A percentile compares a stretch with the other conserved stretches of the same genome.
These are phyloP conservation scores for Corythornis madagascariensis DNA, from an alignment of 2,113 vertebrate species.

Conservation along the genomic window DNA sequence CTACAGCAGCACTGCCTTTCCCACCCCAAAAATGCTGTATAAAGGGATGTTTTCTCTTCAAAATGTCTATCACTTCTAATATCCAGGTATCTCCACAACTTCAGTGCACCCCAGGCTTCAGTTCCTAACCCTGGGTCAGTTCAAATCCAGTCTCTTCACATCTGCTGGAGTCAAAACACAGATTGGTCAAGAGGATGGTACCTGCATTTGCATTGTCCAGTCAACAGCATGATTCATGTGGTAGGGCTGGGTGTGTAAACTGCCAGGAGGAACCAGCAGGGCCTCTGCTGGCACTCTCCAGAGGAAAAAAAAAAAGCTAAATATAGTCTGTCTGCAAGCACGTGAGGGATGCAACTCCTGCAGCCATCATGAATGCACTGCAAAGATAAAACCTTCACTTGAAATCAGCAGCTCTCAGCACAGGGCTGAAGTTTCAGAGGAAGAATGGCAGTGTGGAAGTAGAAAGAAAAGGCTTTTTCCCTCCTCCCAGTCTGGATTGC, in stretches of 20 bases:
- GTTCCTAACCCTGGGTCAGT: neutral
- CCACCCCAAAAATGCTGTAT: neutral
- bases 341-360: neutral
- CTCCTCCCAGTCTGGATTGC: too few species aligned
- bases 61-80: neutral
- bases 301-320: neutral
- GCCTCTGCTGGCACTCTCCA: neutral
- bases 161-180: neutral
- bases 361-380: too few species aligned
- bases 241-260: neutral
- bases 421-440: neutral
- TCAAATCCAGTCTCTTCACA: neutral
- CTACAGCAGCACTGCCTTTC: neutral
- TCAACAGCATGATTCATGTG: conserved; percentile 10
- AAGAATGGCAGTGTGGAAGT: neutral
- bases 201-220: neutral
- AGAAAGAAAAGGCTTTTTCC: neutral
- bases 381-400: neutral
- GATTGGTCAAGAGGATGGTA: neutral
- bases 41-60: neutral
- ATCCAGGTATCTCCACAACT: neutral
- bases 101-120: neutral
- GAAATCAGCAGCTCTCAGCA: neutral
- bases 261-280: neutral
- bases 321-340: neutral